Conservation (phyloP, 2,888 invertebrate genomes). For the Eristalinus aeneus region DNA sequence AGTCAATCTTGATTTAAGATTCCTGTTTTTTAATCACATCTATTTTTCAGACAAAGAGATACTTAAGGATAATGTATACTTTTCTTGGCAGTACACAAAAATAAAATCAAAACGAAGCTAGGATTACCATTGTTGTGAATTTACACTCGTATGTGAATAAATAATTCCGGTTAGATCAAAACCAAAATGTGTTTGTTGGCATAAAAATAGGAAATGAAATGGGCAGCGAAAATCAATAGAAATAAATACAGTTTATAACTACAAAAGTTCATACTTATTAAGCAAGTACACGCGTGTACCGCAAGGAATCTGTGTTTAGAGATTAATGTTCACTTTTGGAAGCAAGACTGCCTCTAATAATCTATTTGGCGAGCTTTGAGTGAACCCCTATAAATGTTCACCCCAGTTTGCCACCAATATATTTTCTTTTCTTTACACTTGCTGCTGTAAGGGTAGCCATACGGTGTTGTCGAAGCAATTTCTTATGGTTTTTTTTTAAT, state of each 20-base stretch:
- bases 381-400: conserved; percentile 62
- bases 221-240: background rate
- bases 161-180: background rate
- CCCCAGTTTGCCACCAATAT: conserved; percentile 42
- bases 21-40: background rate
- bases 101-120: conserved; percentile 73
- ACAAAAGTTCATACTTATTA: background rate
- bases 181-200: too few species aligned
- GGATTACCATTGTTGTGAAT: background rate
- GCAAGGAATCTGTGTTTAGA: conserved; percentile 62
- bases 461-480: background rate
- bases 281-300: background rate
- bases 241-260: background rate
- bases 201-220: background rate
- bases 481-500: background rate
- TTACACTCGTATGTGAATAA: background rate
- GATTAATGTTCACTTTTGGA: conserved; percentile 63
- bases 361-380: conserved; percentile 50
- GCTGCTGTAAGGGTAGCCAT: conserved; percentile 51
- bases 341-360: conserved; percentile 41
- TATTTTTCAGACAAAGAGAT: conserved; percentile 75
- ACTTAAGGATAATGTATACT: conserved; percentile 76
- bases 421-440: conserved; percentile 3
- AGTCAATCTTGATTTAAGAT: background rate
- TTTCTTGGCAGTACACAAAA: conserved; percentile 78